phyloP scores from a whole-genome alignment of 2,888 invertebrate species.

The Ceratothoa steindachneri region DNA sequence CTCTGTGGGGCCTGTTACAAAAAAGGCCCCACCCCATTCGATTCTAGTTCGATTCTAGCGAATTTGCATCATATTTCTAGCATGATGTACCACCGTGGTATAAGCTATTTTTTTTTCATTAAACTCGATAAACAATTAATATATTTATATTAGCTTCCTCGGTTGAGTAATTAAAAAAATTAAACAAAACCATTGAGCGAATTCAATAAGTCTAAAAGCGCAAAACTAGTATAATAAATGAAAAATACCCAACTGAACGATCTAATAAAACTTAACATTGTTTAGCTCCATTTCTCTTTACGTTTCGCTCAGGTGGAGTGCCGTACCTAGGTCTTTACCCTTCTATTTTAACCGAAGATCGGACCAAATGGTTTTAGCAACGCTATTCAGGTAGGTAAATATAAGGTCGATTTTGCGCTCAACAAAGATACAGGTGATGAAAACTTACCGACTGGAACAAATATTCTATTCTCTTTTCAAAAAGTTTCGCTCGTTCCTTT shows the following conservation, averaged over 20 bases:
- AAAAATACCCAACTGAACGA: background rate
- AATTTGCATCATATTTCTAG: too few relatives aligned
- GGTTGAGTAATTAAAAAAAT: background rate
- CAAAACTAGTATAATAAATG: conserved; percentile 4
- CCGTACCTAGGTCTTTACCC: too few relatives aligned
- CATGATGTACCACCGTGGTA: too few relatives aligned
- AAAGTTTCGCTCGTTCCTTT: background rate
- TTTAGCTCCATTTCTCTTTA: background rate
- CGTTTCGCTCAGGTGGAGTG: background rate
- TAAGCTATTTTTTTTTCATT: too few relatives aligned
- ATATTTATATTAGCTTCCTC: background rate
- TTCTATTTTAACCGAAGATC: too few relatives aligned
- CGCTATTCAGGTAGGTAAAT: background rate
- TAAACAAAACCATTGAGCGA: background rate
- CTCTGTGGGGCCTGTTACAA: too few relatives aligned
- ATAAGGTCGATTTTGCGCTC: conserved; percentile 7
- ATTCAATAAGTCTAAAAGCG: conserved; percentile 6
- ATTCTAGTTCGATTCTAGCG: too few relatives aligned
- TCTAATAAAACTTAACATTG: background rate
- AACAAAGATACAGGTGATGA: conserved; percentile 1
- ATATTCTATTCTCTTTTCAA: background rate
- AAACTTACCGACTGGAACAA: conserved; percentile 5
- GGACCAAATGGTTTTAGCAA: background rate
- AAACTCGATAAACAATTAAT: too few relatives aligned
- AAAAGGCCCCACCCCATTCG: too few relatives aligned